phyloP scores from a whole-genome alignment of 2,113 vertebrate species.

The Carollia perspicillata region DNA sequence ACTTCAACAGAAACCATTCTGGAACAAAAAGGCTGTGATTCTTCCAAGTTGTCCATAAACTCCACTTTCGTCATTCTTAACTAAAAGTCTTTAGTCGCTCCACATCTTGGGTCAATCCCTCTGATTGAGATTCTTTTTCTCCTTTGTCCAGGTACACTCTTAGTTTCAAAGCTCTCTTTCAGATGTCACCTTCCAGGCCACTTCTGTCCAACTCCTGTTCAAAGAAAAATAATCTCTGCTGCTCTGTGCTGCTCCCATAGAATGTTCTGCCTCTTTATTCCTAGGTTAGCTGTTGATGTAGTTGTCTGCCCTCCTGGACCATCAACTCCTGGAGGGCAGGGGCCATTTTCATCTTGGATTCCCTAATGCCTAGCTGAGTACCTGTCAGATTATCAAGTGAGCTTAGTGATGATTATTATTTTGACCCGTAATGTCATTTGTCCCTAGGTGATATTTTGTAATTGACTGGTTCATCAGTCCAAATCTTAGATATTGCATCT shows the following conservation, averaged over 20 bases:
- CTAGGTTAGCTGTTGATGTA: not conserved
- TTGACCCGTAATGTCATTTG: not conserved
- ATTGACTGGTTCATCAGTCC: not conserved
- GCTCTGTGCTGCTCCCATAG: not conserved
- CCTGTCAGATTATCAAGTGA: not conserved
- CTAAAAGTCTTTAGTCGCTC: not conserved
- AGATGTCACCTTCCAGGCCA: not conserved
- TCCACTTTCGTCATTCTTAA: not conserved
- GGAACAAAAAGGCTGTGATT: not conserved
- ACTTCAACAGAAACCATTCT: not conserved
- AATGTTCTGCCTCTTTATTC: not conserved
- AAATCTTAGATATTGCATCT: not conserved
- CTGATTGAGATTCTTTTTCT: not conserved
- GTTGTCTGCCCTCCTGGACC: not conserved
- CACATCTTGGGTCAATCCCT: not conserved
- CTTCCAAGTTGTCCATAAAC: not conserved
- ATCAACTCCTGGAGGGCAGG: not conserved
- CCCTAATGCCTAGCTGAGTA: not conserved
- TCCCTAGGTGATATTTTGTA: not conserved
- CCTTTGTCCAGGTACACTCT: not conserved
- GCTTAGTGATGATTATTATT: not conserved
- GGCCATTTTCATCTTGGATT: not conserved
- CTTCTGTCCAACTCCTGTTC: not conserved
- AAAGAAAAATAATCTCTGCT: not conserved
- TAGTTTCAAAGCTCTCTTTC: not conserved